Conservation (phyloP, 1,140 invertebrate species). For the Pogonognathellus flavescens region DNA sequence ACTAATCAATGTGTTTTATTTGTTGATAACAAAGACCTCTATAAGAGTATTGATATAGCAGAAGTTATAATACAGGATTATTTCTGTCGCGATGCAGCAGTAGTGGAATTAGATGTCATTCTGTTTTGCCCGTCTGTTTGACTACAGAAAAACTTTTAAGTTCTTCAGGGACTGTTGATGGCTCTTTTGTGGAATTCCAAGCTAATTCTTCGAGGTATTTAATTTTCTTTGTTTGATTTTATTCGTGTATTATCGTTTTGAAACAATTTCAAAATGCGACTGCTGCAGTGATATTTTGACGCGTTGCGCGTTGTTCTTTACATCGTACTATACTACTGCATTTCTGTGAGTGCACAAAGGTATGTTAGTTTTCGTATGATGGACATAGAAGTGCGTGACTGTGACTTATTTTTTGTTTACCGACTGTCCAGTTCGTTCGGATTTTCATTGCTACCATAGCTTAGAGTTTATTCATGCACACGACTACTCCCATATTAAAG, state of each 20-base stretch:
- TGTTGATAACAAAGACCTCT: slow-evolving; percentile 3
- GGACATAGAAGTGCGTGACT: no score
- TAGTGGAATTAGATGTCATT: neutral
- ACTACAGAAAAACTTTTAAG: neutral
- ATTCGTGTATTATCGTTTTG: neutral
- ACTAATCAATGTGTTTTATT: slow-evolving; percentile 37
- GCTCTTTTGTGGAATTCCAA: slow-evolving; percentile 32
- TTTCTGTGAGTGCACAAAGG: no score
- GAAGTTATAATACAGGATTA: neutral
- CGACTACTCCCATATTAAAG: no score
- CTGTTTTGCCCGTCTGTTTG: neutral
- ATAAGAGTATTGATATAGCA: neutral
- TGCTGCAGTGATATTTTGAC: no score
- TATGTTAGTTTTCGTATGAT: no score
- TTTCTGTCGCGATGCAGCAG: neutral
- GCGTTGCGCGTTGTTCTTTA: no score
- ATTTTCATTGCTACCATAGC: no score
- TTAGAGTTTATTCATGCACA: no score
- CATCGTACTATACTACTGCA: no score
- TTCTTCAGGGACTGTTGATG: slow-evolving; percentile 26
- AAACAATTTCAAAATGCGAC: neutral
- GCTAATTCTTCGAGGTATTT: slow-evolving; percentile 39
- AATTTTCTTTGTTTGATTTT: neutral
- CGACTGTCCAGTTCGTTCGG: no score
- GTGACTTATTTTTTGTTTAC: no score